A percentile compares a stretch with the other conserved stretches of the same genome.
These are phyloP conservation scores for Callosobruchus maculatus DNA, from an alignment of 2,888 invertebrate genomes.

Conservation along the genomic window DNA sequence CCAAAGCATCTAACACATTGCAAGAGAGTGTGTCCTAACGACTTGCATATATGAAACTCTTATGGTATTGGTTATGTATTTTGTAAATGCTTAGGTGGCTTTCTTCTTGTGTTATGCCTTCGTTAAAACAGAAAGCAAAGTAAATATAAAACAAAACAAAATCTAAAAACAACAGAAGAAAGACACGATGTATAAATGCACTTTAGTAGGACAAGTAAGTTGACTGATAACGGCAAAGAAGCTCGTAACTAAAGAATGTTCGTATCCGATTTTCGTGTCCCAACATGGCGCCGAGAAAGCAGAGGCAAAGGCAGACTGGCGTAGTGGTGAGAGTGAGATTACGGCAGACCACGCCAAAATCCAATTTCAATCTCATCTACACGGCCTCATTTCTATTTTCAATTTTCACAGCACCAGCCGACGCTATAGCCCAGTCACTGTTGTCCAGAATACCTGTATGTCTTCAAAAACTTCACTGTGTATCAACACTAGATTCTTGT, in stretches of 20 bases:
- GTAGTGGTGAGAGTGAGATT: not conserved
- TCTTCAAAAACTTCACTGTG: no score
- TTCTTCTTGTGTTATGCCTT: no score
- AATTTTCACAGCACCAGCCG: slow-evolving; percentile 20
- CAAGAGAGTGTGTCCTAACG: no score
- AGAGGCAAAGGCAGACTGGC: not conserved
- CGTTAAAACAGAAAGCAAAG: no score
- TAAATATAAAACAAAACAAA: no score
- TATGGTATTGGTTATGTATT: no score
- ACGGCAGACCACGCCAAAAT: slow-evolving; percentile 27
- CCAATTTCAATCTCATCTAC: slow-evolving; percentile 39
- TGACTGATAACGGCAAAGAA: not conserved
- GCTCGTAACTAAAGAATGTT: not conserved
- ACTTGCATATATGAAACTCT: no score
- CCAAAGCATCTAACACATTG: no score
- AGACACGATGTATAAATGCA: no score
- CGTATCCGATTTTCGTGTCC: not conserved
- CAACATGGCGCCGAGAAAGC: not conserved
- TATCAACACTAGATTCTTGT: no score
- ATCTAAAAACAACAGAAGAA: no score
- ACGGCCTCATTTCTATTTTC: slow-evolving; percentile 33
- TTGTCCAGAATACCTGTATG: not conserved
- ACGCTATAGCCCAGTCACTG: not conserved
- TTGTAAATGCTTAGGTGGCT: no score
- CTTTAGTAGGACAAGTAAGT: not conserved